Evolutionary conservation across 1,140 invertebrate genomes (phyloP), one percentile per base, ranked within the genome.

Genomic region (Cecropterus lyciades): DNA sequence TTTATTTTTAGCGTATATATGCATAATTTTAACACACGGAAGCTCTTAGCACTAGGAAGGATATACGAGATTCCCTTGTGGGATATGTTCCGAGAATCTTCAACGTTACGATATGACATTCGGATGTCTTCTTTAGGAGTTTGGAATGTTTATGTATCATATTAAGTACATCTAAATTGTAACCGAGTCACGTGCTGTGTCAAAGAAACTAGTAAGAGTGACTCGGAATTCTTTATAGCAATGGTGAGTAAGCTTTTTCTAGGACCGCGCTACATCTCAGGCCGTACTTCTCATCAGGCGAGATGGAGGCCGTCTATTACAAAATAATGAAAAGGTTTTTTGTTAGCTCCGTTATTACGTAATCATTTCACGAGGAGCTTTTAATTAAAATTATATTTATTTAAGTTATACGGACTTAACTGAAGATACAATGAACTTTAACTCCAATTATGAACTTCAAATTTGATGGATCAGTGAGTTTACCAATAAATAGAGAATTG

Each of bases 81-180:
- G 17, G 13, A 40, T 9, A 3, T 16, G 52, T 55, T 40, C 37
- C 30, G 15, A 53, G 51, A 53, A 53, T 11, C 30, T 17, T 40
- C 14, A 37, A 53, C 30, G 52, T 20, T 40, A 55, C 15, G 33
- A 40, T 55, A 55, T 55, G 33, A 42, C 52, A 55, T 55, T 20
- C 52, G 52, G 52, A 55, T 55, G 52, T 42, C 33, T 55, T 55
- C 33, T 55, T 51, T 14, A 51, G 24, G 52, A 55, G 15, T 37
- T 53, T 55, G 14, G 33, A 5, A 6, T 55, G 52, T 40, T 55
- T 40, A 40, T 1, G 13, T 16, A 5, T 5, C 8, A 9, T n/a
- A 9, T 40, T 43, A 43, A 40, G 37, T 1, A 40, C 40, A 0
- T 14, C 40, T 5, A 43, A n/a, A 24, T n/a, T 5, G 17, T 49